These are phyloP conservation scores for Myiozetetes cayanensis DNA, from an alignment of 2,113 vertebrate species.

Conservation along the genomic window DNA sequence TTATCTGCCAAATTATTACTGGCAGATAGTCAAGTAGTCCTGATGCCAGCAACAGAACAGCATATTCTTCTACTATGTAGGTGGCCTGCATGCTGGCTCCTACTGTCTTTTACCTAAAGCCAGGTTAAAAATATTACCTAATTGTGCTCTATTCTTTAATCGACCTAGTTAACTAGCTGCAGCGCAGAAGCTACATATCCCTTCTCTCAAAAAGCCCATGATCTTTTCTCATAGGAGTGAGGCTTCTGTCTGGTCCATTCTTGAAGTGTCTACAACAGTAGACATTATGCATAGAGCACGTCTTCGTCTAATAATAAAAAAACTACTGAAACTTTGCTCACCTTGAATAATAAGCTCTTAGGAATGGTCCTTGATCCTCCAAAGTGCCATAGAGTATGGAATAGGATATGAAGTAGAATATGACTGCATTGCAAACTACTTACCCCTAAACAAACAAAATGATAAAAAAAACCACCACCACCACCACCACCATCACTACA, in stretches of 20 bases:
- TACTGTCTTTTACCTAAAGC: slow-evolving; percentile 1
- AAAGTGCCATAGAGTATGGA: slow-evolving; percentile 71
- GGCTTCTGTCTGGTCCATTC: slow-evolving; percentile 15
- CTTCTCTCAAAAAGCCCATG: not conserved
- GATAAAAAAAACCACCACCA: slow-evolving; percentile 37
- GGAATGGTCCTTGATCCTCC: slow-evolving; percentile 76
- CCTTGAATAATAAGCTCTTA: slow-evolving; percentile 77
- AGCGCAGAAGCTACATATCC: not conserved
- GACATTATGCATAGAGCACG: not conserved
- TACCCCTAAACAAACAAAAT: slow-evolving; percentile 73
- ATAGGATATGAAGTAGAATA: slow-evolving; percentile 67
- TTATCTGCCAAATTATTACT: slow-evolving; percentile 43
- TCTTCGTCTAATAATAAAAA: slow-evolving; percentile 19
- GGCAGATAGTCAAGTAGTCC: not conserved
- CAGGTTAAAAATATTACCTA: not conserved
- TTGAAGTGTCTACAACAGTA: not conserved
- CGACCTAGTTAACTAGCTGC: not conserved
- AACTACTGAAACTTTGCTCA: slow-evolving; percentile 77
- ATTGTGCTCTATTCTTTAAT: not conserved
- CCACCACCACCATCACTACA: slow-evolving; percentile 54
- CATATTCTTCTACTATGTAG: not conserved
- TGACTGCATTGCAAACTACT: slow-evolving; percentile 74
- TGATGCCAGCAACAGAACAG: not conserved
- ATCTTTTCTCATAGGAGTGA: not conserved
- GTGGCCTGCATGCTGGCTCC: not conserved